phyloP scores from a whole-genome alignment of 2,888 invertebrate species.

The Lasioglossum pauxillum region DNA sequence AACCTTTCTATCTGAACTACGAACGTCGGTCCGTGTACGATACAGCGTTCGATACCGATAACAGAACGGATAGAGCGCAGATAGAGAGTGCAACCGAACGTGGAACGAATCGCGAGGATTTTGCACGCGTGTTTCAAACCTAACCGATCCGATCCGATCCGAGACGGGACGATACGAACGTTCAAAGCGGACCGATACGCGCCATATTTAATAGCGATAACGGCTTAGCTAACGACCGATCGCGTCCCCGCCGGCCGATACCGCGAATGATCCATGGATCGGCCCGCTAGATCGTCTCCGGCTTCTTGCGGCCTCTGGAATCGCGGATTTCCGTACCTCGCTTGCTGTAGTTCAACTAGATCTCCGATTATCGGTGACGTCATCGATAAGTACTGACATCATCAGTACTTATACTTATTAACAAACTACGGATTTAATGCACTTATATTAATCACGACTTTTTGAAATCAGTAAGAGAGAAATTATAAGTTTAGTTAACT shows the following conservation, averaged over 20 bases:
- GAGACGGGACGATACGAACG: conserved; percentile 11
- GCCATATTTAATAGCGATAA: conserved; percentile 59
- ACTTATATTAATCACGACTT: background rate
- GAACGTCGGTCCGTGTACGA: conserved; percentile 25
- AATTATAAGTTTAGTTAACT: background rate
- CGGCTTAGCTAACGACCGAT: conserved; percentile 59
- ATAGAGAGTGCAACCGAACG: background rate
- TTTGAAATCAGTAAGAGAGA: background rate
- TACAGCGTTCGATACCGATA: conserved; percentile 30
- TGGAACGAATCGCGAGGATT: conserved; percentile 25
- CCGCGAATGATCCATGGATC: conserved; percentile 39
- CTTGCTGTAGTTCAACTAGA: background rate
- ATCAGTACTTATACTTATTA: too few relatives aligned
- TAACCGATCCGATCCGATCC: background rate
- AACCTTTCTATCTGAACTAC: background rate
- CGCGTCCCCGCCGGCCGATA: conserved; percentile 42
- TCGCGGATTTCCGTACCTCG: conserved; percentile 7
- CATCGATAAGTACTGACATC: background rate
- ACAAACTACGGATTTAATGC: too few relatives aligned
- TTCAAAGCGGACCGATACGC: conserved; percentile 28
- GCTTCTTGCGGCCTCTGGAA: conserved; percentile 4
- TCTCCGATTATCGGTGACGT: background rate
- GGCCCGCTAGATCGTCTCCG: conserved; percentile 18
- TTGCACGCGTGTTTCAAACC: background rate
- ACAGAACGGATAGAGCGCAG: conserved; percentile 6